Evolutionary conservation across 2,113 vertebrate species (phyloP), one percentile per base, ranked within the genome.

Genomic region (Coregonus clupeaformis): DNA sequence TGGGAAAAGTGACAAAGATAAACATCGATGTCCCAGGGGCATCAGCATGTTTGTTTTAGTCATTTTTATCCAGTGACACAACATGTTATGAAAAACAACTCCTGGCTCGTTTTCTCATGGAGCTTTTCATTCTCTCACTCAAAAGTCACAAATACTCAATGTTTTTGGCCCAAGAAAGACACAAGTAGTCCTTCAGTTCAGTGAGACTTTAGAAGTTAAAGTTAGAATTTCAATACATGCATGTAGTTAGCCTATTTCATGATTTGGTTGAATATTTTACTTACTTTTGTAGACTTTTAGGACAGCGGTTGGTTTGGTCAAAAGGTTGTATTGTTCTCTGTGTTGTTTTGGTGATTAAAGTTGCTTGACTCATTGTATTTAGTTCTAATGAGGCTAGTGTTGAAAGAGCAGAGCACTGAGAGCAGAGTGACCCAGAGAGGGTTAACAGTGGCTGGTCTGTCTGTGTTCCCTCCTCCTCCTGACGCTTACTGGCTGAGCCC

Each of bases 401-500:
- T 82, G 82, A 59, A 42, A n/a, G 24, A 66, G 22, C 24, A 47
- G 18, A 42, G 72, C 60, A 47, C 4, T 77, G 73, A 67, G 9
- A 36, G 72, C 66, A 64, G 4, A 80, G 68, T 79, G 74, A 86
- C 77, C 89, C 12, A 62, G 82, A 13, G 52, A 90, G 91, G 90
- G 91, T 93, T 92, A 93, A 91, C 66, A 69, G 12, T 47, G 27
- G 72, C 85, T 73, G 7, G 79, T 65, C 27, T 63, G 79, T 65
- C 24, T 74, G 73, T 83, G 78, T 78, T 88, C 87, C 86, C 87
- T 89, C 87, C 91, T 92, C 87, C 91, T 92, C 80, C 89, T 92
- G 85, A 87, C 78, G 70, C 74, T 80, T 79, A 77, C 84, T 76
- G 73, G 80, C 30, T 64, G 74, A 60, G 32, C n/a, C 42, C 72